Evolutionary conservation across 2,888 invertebrate genomes (phyloP).

Genomic region (Caenorhabditis sp.): DNA sequence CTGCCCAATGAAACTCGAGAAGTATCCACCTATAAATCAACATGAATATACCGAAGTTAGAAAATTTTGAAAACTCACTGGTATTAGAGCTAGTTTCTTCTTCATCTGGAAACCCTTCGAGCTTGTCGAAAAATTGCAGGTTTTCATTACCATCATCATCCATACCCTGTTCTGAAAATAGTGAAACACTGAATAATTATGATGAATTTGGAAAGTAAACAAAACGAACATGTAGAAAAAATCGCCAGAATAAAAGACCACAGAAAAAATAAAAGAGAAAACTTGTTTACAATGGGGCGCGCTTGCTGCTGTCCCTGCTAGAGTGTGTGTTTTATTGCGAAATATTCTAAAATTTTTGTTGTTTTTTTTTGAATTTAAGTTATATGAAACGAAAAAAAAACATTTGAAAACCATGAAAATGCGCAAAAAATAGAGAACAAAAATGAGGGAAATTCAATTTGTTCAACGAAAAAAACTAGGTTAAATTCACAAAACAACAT

Average conservation of each 20-base stretch:
- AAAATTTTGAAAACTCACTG: conserved; percentile 5
- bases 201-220: neutral
- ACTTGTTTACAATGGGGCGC: neutral
- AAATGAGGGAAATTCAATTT: no score
- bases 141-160: conserved; percentile 1
- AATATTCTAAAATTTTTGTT: neutral
- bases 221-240: neutral
- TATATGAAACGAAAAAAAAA: no score
- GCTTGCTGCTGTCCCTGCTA: neutral
- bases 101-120: conserved; percentile 28
- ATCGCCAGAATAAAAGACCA: neutral
- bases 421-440: no score
- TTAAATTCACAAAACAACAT: no score
- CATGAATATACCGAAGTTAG: neutral
- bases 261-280: neutral
- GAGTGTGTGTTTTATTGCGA: neutral
- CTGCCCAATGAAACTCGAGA: conserved; percentile 32
- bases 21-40: conserved; percentile 30
- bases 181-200: neutral
- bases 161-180: neutral
- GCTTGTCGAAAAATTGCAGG: conserved; percentile 37
- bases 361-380: no score
- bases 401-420: no score
- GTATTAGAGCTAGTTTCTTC: conserved; percentile 13
- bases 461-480: no score